Conservation (phyloP, 2,888 invertebrate species). For the Eilema caniola region DNA sequence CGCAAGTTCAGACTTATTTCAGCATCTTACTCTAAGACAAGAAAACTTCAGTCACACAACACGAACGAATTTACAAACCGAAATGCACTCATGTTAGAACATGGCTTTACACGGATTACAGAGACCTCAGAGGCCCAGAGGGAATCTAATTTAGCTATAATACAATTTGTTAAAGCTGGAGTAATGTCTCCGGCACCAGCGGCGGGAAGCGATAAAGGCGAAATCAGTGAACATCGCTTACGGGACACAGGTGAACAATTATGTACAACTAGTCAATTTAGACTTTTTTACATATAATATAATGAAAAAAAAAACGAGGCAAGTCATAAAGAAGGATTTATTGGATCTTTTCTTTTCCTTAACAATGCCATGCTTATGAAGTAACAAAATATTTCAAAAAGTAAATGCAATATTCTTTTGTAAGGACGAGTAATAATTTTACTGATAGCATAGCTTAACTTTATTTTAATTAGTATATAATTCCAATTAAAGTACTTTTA, state of each 20-base stretch:
- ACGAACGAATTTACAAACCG: conserved; percentile 53
- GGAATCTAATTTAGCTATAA: conserved; percentile 76
- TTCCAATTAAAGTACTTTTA: background rate
- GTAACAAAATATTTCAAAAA: too few relatives aligned
- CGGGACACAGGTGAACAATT: conserved; percentile 55
- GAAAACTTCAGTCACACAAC: conserved; percentile 25
- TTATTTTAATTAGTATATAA: too few relatives aligned
- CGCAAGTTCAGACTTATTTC: background rate
- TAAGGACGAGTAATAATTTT: too few relatives aligned
- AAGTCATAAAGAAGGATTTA: background rate
- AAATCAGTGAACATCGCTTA: conserved; percentile 41
- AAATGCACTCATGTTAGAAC: conserved; percentile 51
- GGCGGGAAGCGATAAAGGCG: conserved; percentile 34
- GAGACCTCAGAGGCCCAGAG: conserved; percentile 57
- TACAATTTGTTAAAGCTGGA: conserved; percentile 65
- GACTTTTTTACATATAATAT: conserved; percentile 10
- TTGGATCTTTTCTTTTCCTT: background rate
- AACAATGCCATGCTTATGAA: background rate
- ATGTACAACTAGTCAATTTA: conserved; percentile 35
- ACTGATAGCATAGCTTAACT: too few relatives aligned
- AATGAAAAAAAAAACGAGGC: background rate
- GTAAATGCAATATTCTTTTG: too few relatives aligned
- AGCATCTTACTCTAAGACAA: background rate
- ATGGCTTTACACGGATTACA: conserved; percentile 60
- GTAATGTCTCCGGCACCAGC: conserved; percentile 45